Conservation (phyloP, 2,888 invertebrate genomes). For the Creontiades dilutus region DNA sequence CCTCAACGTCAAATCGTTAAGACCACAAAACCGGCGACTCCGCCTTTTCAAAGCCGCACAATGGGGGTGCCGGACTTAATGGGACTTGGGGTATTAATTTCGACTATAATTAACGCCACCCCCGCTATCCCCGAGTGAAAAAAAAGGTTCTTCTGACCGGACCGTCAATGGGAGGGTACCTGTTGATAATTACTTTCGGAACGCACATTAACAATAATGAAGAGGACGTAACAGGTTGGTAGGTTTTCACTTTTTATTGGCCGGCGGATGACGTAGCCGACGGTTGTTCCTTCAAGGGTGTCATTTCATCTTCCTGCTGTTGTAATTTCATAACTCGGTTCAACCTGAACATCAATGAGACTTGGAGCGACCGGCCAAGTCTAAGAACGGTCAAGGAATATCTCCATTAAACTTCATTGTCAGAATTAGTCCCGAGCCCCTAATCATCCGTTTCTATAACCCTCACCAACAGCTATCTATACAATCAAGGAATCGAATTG, state of each 20-base stretch:
- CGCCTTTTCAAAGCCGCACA: background rate
- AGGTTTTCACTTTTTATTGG: background rate
- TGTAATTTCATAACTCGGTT: too few species aligned
- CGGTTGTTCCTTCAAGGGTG: too few species aligned
- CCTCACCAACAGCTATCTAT: too few species aligned
- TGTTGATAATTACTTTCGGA: conserved; percentile 17
- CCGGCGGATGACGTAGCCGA: background rate
- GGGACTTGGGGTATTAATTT: conserved; percentile 1
- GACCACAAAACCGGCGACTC: conserved; percentile 6
- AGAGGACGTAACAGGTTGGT: conserved; percentile 7
- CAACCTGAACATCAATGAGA: too few species aligned
- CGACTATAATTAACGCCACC: conserved; percentile 24
- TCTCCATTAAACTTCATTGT: too few species aligned
- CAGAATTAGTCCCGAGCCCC: too few species aligned
- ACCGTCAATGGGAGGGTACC: background rate
- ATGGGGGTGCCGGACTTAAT: conserved; percentile 33
- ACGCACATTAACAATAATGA: background rate
- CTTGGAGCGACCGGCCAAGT: too few species aligned
- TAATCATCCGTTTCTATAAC: too few species aligned
- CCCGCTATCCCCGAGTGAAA: background rate
- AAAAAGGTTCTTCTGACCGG: background rate
- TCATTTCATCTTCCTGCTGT: too few species aligned
- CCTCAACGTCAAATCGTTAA: background rate
- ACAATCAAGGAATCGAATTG: too few species aligned
- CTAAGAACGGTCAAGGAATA: too few species aligned